phyloP scores from a whole-genome alignment of 64 coral and sea anemone genomes.

The Pachyseris speciosa region DNA sequence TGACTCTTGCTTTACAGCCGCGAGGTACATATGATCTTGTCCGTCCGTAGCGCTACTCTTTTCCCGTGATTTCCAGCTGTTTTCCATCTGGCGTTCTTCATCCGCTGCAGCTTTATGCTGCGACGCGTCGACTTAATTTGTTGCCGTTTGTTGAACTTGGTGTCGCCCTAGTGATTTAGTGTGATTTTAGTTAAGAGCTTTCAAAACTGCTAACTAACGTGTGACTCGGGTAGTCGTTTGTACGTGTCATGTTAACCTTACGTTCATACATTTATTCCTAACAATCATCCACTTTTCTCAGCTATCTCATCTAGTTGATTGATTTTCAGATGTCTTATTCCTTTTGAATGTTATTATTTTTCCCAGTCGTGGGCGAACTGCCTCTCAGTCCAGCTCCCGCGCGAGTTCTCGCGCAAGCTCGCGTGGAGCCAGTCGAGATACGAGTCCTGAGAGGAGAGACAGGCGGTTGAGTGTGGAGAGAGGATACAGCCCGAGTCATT shows the following conservation, averaged over 20 bases:
- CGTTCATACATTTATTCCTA: not conserved
- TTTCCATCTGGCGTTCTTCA: too few species aligned
- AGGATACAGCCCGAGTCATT: constrained; percentile 48
- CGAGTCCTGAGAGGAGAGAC: constrained; percentile 73
- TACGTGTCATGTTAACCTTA: not conserved
- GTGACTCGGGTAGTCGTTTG: not conserved
- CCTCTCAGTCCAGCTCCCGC: constrained; percentile 62
- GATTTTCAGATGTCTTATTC: not conserved
- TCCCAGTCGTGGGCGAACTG: constrained; percentile 45
- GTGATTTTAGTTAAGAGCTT: not conserved
- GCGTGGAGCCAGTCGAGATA: constrained; percentile 63
- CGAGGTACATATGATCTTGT: too few species aligned
- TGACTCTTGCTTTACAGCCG: too few species aligned
- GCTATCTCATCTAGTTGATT: not conserved
- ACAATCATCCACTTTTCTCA: not conserved
- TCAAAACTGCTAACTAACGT: not conserved
- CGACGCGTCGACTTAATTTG: too few species aligned
- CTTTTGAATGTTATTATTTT: not conserved
- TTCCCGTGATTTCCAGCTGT: not conserved
- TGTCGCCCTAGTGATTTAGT: not conserved
- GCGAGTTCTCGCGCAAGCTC: constrained; percentile 71
- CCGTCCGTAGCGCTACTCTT: too few species aligned
- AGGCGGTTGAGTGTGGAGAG: constrained; percentile 54
- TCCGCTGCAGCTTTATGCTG: too few species aligned
- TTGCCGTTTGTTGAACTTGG: too few species aligned